Conservation (phyloP, 2,888 invertebrate species). For the Orthonychiurus folsomi region DNA sequence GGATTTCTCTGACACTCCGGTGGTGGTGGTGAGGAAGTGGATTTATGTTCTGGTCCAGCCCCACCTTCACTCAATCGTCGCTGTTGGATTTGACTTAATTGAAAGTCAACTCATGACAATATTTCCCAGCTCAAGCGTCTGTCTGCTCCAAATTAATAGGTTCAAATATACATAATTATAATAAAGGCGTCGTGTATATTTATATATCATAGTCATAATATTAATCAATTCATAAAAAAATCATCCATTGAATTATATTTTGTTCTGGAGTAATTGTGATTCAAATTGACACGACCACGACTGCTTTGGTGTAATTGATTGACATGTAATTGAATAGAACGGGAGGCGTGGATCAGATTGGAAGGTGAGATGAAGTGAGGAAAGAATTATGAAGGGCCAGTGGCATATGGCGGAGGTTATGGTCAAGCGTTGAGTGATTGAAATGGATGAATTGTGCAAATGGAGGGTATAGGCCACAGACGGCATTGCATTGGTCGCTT, state of each 20-base stretch:
- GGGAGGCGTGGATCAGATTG: background rate
- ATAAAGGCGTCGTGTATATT: too few relatives aligned
- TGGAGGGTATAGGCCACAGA: constrained; percentile 11
- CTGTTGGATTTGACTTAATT: background rate
- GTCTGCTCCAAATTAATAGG: background rate
- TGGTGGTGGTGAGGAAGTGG: background rate
- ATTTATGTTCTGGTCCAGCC: background rate
- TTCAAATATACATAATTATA: too few relatives aligned
- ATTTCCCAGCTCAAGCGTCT: too few relatives aligned
- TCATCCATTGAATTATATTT: too few relatives aligned
- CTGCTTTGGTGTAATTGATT: background rate
- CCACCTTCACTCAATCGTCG: background rate
- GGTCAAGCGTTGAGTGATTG: constrained; percentile 28
- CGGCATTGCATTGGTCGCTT: too few relatives aligned
- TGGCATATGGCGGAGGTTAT: constrained; percentile 24
- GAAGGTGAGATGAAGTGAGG: background rate
- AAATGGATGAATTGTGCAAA: constrained; percentile 28
- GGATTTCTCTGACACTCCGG: background rate
- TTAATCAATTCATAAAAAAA: too few relatives aligned
- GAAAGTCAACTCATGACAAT: too few relatives aligned
- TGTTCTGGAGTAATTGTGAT: too few relatives aligned
- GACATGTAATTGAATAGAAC: background rate
- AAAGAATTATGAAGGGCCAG: constrained; percentile 17
- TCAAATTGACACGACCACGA: background rate
- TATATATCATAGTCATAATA: too few relatives aligned